phyloP scores from a whole-genome alignment of 1,140 invertebrate genomes.

The Onthophagus taurus region DNA sequence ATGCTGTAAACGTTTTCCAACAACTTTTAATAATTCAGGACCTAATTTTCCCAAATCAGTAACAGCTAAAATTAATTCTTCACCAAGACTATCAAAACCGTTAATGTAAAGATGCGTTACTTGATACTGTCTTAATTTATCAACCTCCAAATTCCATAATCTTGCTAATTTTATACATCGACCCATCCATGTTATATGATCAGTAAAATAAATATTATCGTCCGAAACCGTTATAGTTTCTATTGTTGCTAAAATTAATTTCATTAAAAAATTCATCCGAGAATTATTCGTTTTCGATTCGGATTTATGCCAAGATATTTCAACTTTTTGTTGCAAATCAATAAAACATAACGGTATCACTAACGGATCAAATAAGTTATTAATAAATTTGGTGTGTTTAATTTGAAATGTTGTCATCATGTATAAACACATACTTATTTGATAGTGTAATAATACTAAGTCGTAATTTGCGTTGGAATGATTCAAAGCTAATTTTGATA shows the following conservation, averaged over 20 bases:
- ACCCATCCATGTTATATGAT: constrained; percentile 58
- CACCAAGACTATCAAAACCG: constrained; percentile 67
- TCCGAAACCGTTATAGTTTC: constrained; percentile 47
- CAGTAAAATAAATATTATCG: constrained; percentile 43
- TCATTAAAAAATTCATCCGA: constrained; percentile 53
- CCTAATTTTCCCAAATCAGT: constrained; percentile 55
- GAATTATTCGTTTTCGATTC: constrained; percentile 27
- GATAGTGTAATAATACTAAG: constrained; percentile 67
- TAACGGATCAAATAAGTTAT: constrained; percentile 65
- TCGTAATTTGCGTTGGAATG: constrained; percentile 65
- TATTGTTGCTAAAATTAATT: constrained; percentile 54
- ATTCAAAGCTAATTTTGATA: constrained; percentile 67
- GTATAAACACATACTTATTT: constrained; percentile 63
- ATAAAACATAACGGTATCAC: constrained; percentile 39
- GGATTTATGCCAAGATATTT: constrained; percentile 25
- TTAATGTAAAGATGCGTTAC: constrained; percentile 64
- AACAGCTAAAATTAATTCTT: constrained; percentile 60
- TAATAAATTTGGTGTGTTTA: constrained; percentile 61
- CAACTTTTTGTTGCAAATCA: constrained; percentile 27
- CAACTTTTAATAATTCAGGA: constrained; percentile 55
- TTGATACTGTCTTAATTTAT: constrained; percentile 66
- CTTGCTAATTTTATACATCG: constrained; percentile 60
- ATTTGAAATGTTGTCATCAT: constrained; percentile 71
- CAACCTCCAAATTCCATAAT: constrained; percentile 70
- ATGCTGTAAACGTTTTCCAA: constrained; percentile 59